Conservation (phyloP, 2,888 invertebrate species). For the Halocaridina rubra region DNA sequence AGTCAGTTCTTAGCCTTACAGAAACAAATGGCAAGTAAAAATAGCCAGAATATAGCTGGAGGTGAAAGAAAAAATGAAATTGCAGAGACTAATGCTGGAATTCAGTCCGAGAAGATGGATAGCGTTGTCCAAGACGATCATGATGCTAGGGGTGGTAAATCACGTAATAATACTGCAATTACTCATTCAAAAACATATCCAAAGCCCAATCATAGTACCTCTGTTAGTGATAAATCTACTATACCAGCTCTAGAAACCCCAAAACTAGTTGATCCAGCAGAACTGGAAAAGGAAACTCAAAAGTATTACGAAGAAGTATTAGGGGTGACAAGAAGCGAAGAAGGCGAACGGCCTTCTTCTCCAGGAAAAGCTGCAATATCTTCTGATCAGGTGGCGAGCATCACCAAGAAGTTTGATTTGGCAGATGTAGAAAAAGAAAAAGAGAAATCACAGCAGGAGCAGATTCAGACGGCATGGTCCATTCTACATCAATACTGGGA, state of each 20-base stretch:
- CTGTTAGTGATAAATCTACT: neutral
- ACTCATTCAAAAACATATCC: neutral
- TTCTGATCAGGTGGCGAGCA: slow-evolving; percentile 46
- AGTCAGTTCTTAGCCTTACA: no score
- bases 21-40: neutral
- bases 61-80: neutral
- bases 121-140: neutral
- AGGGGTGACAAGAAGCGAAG: neutral
- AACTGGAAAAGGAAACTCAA: slow-evolving; percentile 38
- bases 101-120: neutral
- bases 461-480: slow-evolving; percentile 64
- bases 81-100: neutral
- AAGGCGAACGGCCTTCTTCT: slow-evolving; percentile 4
- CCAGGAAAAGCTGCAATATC: slow-evolving; percentile 14
- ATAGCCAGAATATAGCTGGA: neutral
- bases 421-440: slow-evolving; percentile 40
- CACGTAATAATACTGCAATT: no score
- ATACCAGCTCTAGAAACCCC: slow-evolving; percentile 44
- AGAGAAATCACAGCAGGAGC: slow-evolving; percentile 29
- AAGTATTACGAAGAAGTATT: slow-evolving; percentile 46
- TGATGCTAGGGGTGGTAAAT: neutral
- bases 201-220: neutral
- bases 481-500: slow-evolving; percentile 66
- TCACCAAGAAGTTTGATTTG: slow-evolving; percentile 17
- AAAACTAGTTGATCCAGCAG: slow-evolving; percentile 3